Evolutionary conservation across 2,113 vertebrate species (phyloP).

Genomic region (Melanotaenia duboulayi): DNA sequence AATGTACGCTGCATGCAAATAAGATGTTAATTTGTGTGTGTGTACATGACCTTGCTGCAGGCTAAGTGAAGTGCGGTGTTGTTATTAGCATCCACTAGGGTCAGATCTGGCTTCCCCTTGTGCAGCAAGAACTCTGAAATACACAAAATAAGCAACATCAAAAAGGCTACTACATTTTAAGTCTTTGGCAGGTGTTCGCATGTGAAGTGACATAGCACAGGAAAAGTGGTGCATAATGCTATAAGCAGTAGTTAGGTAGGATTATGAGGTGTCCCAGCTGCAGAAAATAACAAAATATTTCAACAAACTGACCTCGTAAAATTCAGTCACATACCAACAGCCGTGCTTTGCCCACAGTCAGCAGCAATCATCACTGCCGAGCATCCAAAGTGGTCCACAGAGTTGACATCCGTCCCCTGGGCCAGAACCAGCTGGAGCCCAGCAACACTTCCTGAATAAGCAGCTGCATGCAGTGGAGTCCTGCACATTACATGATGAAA

Average conservation of each 20-base stretch:
- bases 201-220: background rate
- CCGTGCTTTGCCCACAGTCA: conserved; percentile 88
- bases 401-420: conserved; percentile 89
- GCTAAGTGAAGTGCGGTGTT: conserved; percentile 98
- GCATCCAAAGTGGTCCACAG: conserved; percentile 87
- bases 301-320: background rate
- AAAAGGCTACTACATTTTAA: background rate
- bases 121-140: conserved; percentile 92
- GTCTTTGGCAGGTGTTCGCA: background rate
- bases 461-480: conserved; percentile 95
- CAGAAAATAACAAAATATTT: conserved; percentile 1
- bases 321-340: conserved; percentile 85
- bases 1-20: conserved; percentile 14
- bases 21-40: conserved; percentile 21
- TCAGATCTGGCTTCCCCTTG: conserved; percentile 91
- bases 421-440: conserved; percentile 92
- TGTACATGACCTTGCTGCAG: conserved; percentile 90
- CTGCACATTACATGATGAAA: conserved; percentile 70
- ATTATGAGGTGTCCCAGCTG: background rate
- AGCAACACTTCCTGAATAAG: conserved; percentile 90
- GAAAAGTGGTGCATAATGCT: background rate
- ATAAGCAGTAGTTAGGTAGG: background rate
- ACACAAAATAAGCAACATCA: conserved; percentile 42
- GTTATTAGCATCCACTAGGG: conserved; percentile 92
- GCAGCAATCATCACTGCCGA: conserved; percentile 95